These are phyloP conservation scores for Conomelus anceps DNA, from an alignment of 2,888 invertebrate genomes.

Conservation along the genomic window DNA sequence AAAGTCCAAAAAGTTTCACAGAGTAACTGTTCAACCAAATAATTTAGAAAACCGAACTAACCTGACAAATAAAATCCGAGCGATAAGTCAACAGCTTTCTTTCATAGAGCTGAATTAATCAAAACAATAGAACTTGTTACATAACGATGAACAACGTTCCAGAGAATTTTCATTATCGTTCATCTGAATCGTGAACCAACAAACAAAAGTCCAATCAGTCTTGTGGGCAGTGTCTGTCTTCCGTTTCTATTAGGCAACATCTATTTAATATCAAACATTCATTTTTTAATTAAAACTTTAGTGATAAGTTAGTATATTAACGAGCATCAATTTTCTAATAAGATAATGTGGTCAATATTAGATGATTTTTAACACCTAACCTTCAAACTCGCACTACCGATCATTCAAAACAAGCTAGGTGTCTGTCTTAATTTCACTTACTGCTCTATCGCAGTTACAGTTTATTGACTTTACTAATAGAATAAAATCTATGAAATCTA, in stretches of 20 bases:
- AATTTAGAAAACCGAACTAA: background rate
- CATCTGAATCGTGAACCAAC: background rate
- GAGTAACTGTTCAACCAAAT: too few relatives aligned
- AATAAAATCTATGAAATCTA: background rate
- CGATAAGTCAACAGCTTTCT: background rate
- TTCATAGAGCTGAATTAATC: background rate
- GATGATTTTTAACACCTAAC: background rate
- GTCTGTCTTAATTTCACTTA: background rate
- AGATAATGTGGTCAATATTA: background rate
- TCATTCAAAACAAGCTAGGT: slow-evolving; percentile 10
- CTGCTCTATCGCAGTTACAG: background rate
- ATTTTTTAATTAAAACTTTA: background rate
- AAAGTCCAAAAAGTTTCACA: background rate
- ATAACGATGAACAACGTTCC: background rate
- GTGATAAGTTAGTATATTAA: background rate
- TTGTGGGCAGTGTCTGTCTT: background rate
- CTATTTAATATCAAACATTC: background rate
- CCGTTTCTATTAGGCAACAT: background rate
- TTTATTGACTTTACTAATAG: background rate
- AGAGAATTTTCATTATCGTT: background rate
- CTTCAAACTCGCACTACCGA: background rate
- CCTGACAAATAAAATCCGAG: background rate
- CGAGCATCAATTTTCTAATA: background rate
- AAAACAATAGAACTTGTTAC: background rate
- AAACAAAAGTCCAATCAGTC: background rate